phyloP scores from a whole-genome alignment of 2,888 invertebrate species.

The Criorhina ranunculi region DNA sequence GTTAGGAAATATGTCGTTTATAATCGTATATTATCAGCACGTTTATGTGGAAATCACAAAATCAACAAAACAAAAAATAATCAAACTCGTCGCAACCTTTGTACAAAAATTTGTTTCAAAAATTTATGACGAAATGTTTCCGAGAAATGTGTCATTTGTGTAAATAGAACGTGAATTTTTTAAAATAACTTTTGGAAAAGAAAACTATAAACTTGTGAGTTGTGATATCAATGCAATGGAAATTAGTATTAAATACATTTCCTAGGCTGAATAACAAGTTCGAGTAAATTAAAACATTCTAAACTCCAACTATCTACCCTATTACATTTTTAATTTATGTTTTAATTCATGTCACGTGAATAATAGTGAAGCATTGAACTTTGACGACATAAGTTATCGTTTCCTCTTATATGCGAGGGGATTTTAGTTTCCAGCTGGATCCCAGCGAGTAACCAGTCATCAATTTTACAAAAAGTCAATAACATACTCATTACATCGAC shows the following conservation, averaged over 20 bases:
- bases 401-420: no score
- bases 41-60: not conserved
- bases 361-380: no score
- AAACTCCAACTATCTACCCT: not conserved
- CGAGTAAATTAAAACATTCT: not conserved
- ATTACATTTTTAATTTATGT: not conserved
- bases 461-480: no score
- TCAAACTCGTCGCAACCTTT: not conserved
- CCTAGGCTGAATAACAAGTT: not conserved
- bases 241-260: slow-evolving; percentile 5
- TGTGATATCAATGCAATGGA: not conserved
- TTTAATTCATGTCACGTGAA: not conserved
- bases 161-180: slow-evolving; percentile 3
- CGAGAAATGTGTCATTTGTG: slow-evolving; percentile 5
- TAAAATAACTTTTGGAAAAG: no score
- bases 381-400: no score
- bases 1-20: not conserved
- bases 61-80: not conserved
- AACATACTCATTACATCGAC: no score
- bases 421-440: no score
- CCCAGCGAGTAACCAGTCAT: no score
- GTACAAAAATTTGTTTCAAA: not conserved
- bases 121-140: not conserved
- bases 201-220: not conserved
- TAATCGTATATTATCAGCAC: not conserved